Evolutionary conservation across 2,888 invertebrate species (phyloP).

Genomic region (Toxonevra muliebris): DNA sequence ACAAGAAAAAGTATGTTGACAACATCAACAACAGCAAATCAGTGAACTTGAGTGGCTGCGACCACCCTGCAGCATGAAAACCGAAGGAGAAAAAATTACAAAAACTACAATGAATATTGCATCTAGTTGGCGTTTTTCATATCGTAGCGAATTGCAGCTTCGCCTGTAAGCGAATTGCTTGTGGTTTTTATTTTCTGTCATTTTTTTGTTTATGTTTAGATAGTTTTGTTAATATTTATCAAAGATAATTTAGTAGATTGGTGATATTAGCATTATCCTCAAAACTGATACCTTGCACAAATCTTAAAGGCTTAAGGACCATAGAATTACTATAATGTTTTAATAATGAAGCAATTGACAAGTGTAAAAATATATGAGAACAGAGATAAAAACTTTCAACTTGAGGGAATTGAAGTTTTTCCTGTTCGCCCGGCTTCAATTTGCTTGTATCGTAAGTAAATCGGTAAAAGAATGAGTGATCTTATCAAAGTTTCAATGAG

Average conservation of each 20-base stretch:
- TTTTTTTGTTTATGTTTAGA: slow-evolving; percentile 31
- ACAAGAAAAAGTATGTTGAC: slow-evolving; percentile 58
- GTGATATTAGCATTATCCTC: no score
- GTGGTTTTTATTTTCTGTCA: slow-evolving; percentile 35
- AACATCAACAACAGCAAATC: slow-evolving; percentile 43
- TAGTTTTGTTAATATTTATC: neutral
- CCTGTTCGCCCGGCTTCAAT: no score
- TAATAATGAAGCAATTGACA: no score
- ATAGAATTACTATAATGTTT: no score
- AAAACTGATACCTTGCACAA: neutral
- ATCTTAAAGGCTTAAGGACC: no score
- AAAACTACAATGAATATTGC: slow-evolving; percentile 31
- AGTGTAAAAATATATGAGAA: no score
- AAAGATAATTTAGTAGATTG: slow-evolving; percentile 1
- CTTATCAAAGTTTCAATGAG: no score
- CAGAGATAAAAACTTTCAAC: no score
- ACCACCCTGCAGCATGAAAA: slow-evolving; percentile 5
- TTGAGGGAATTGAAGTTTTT: no score
- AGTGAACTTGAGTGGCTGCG: neutral
- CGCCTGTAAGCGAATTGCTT: slow-evolving; percentile 4
- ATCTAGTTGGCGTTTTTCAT: slow-evolving; percentile 34
- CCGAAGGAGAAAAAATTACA: neutral
- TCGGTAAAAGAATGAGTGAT: no score
- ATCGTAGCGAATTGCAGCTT: slow-evolving; percentile 12
- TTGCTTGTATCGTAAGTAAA: neutral